Evolutionary conservation across 2,113 vertebrate species (phyloP).

Genomic region (Rafetus swinhoei): DNA sequence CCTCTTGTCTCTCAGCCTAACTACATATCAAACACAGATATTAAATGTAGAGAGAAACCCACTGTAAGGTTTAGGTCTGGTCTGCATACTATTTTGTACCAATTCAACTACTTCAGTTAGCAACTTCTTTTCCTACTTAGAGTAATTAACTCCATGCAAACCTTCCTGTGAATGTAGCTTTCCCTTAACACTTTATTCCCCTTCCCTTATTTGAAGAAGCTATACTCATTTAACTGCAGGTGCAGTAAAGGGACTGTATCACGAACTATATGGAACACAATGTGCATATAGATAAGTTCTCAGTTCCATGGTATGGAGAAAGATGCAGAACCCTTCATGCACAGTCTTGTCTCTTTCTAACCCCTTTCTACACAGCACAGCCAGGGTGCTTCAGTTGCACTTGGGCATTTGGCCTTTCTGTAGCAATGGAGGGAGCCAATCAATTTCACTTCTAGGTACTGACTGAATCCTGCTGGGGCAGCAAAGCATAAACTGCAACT

Average conservation of each 20-base stretch:
- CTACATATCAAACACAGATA: not conserved
- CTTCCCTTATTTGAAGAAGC: not conserved
- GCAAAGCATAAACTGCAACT: not conserved
- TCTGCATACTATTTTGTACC: not conserved
- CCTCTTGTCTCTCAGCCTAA: not conserved
- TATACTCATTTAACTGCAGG: not conserved
- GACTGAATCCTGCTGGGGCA: not conserved
- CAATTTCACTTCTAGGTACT: not conserved
- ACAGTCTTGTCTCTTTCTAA: not conserved
- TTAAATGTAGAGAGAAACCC: not conserved
- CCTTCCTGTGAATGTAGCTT: not conserved
- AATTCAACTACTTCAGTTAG: not conserved
- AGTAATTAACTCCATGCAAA: not conserved
- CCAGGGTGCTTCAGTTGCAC: not conserved
- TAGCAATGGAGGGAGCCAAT: not conserved
- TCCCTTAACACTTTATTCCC: not conserved
- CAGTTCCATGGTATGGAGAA: not conserved
- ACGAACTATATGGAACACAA: not conserved
- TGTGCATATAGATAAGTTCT: not conserved
- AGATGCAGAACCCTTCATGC: not conserved
- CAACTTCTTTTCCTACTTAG: not conserved
- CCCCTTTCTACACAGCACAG: not conserved
- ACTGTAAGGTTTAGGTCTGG: not conserved
- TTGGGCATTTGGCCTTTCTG: not conserved
- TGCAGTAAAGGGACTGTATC: not conserved